A percentile compares a stretch with the other conserved stretches of the same genome.
These are phyloP conservation scores for Odontomachus brunneus DNA, from an alignment of 1,140 invertebrate species.

Conservation along the genomic window DNA sequence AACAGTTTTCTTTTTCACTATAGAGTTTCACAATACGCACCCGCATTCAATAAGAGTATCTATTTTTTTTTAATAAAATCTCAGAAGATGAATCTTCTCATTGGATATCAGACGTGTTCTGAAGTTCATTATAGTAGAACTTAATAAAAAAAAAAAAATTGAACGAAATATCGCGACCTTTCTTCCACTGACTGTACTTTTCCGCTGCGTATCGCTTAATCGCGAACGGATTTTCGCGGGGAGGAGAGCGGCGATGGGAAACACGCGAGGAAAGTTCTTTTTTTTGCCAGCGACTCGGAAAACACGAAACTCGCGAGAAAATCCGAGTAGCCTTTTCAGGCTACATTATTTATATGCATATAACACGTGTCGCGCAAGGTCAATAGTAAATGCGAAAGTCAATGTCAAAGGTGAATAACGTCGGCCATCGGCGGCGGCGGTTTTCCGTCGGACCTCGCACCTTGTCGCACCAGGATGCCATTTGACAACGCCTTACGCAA, in stretches of 20 bases:
- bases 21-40: too few species aligned
- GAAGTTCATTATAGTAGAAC: too few species aligned
- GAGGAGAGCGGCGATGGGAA: too few species aligned
- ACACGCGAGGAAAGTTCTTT: not conserved
- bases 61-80: too few species aligned
- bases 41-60: too few species aligned
- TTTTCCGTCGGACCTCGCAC: not conserved
- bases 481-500: conserved; percentile 1
- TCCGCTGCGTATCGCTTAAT: not conserved
- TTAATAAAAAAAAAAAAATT: too few species aligned
- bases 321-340: conserved; percentile 6
- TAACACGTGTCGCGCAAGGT: conserved; percentile 32
- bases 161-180: too few species aligned
- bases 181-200: not conserved
- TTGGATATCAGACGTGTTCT: too few species aligned
- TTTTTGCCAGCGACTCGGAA: not conserved
- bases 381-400: conserved; percentile 43
- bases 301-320: not conserved
- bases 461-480: not conserved
- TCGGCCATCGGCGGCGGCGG: not conserved
- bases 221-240: not conserved
- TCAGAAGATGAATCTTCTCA: too few species aligned
- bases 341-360: not conserved
- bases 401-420: conserved; percentile 36
- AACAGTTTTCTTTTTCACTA: too few species aligned